phyloP scores from a whole-genome alignment of 1,140 invertebrate genomes.

The Aphelinus atriplicis region DNA sequence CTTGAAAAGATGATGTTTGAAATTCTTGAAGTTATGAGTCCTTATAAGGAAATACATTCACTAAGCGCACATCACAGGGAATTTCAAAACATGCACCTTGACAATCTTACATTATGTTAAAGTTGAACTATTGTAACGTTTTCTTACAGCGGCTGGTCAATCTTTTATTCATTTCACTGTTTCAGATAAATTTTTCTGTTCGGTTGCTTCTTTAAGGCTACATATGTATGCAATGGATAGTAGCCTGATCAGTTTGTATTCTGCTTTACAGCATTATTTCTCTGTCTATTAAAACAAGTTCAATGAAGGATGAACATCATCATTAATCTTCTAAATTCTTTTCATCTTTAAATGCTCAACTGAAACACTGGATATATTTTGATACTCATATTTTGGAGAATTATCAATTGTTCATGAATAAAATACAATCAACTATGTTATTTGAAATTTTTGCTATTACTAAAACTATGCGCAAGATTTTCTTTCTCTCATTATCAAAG shows the following conservation, averaged over 20 bases:
- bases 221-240: neutral
- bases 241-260: neutral
- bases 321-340: neutral
- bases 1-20: slow-evolving; percentile 13
- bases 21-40: slow-evolving; percentile 22
- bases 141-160: slow-evolving; percentile 1
- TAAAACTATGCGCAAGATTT: slow-evolving; percentile 17
- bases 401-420: slow-evolving; percentile 19
- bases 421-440: slow-evolving; percentile 16
- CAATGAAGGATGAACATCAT: too few relatives aligned
- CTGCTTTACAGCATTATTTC: slow-evolving; percentile 19
- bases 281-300: neutral
- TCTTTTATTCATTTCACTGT: neutral
- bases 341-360: slow-evolving; percentile 31
- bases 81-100: slow-evolving; percentile 56
- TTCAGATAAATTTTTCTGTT: slow-evolving; percentile 22
- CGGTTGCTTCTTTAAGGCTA: slow-evolving; percentile 28
- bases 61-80: slow-evolving; percentile 56
- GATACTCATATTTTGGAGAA: slow-evolving; percentile 17
- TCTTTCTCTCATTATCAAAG: neutral
- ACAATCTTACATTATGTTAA: slow-evolving; percentile 38
- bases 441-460: slow-evolving; percentile 19
- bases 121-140: slow-evolving; percentile 24
- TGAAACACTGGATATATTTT: slow-evolving; percentile 20
- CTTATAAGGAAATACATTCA: slow-evolving; percentile 56